Evolutionary conservation across 2,797 vertebrate species (phyloP).

Genomic region (Gobio occitaniae): DNA sequence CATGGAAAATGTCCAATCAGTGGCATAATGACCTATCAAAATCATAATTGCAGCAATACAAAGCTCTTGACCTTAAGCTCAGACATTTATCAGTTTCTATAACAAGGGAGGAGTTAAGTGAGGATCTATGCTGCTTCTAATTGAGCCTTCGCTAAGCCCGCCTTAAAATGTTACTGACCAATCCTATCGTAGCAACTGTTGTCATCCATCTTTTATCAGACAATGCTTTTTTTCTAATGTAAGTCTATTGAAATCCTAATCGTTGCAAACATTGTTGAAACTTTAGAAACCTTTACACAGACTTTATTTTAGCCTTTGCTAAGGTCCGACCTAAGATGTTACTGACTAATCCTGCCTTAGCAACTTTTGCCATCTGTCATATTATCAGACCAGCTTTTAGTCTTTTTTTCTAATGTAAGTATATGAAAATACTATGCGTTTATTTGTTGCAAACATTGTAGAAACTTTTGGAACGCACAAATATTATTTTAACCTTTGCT

Average conservation of each 20-base stretch:
- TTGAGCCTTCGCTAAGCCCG: not conserved
- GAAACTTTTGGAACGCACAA: not conserved
- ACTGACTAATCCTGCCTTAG: too few species aligned
- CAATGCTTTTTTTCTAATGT: not conserved
- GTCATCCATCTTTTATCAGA: not conserved
- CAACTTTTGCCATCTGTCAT: not conserved
- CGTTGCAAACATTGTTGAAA: not conserved
- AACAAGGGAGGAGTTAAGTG: not conserved
- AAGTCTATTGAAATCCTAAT: not conserved
- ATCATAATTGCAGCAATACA: slow-evolving; percentile 29
- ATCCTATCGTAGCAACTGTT: not conserved
- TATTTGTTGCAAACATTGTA: not conserved
- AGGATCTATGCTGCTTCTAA: not conserved
- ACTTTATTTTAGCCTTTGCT: not conserved
- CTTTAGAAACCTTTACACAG: not conserved
- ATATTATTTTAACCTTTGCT: not conserved
- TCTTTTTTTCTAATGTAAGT: not conserved
- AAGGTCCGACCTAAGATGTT: not conserved
- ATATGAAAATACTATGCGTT: not conserved
- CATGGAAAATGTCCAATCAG: slow-evolving; percentile 26
- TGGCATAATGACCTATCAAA: slow-evolving; percentile 34
- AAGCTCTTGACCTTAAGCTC: slow-evolving; percentile 38
- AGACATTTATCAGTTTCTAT: not conserved
- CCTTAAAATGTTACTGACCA: not conserved
- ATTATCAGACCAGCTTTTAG: not conserved